These are phyloP conservation scores for Byasa hedistus DNA, from an alignment of 2,888 invertebrate genomes.

Conservation along the genomic window DNA sequence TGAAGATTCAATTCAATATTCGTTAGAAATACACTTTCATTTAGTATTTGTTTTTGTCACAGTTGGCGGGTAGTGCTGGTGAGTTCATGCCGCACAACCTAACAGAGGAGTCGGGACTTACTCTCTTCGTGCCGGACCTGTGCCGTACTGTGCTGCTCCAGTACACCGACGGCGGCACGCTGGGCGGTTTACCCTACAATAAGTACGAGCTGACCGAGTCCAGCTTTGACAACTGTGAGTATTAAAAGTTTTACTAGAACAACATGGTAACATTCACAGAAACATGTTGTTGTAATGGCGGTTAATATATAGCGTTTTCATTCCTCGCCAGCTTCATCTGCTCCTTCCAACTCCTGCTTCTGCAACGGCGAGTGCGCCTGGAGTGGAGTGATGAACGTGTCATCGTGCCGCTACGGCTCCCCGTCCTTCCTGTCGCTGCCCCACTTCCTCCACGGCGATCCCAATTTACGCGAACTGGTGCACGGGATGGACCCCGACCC, in stretches of 20 bases:
- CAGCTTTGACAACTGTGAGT: conserved; percentile 84
- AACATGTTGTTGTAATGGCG: no score
- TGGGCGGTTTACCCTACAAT: conserved; percentile 82
- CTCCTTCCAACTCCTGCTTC: conserved; percentile 84
- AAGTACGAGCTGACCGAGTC: conserved; percentile 83
- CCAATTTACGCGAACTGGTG: conserved; percentile 81
- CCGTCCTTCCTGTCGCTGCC: conserved; percentile 92
- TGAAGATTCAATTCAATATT: no score
- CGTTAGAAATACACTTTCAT: neutral
- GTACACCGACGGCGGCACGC: conserved; percentile 77
- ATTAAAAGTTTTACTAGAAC: no score
- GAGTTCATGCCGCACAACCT: conserved; percentile 87
- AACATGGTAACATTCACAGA: no score
- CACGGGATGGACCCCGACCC: conserved; percentile 85
- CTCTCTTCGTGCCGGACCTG: conserved; percentile 86
- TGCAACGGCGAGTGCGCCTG: conserved; percentile 87
- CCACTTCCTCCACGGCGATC: conserved; percentile 90
- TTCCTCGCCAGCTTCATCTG: conserved; percentile 69
- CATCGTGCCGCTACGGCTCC: conserved; percentile 87
- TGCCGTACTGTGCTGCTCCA: conserved; percentile 85
- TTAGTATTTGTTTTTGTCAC: conserved; percentile 14
- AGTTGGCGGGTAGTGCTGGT: conserved; percentile 87
- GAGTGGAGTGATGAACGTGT: conserved; percentile 88
- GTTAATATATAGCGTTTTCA: neutral
- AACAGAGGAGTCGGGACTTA: conserved; percentile 65